Percentiles rank a stretch among this genome's conserved stretches.
phyloP scores from a whole-genome alignment of 1,140 invertebrate genomes.

The Hylyphantes graminicola region DNA sequence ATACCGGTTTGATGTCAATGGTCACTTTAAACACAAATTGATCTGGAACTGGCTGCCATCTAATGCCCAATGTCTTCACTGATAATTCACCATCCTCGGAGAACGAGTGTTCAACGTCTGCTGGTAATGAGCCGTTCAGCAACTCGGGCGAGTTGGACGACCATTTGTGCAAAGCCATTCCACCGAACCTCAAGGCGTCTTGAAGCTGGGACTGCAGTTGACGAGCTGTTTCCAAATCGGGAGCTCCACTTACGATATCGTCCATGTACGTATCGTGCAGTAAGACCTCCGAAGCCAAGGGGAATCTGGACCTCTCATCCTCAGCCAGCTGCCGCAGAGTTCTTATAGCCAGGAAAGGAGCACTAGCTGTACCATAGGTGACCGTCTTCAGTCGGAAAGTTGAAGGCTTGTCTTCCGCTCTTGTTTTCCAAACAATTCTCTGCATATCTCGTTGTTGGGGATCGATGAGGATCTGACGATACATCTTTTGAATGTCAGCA shows the following conservation, averaged over 20 bases:
- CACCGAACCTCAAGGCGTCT: background rate
- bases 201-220: background rate
- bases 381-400: too few species aligned
- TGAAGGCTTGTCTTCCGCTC: too few species aligned
- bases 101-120: background rate
- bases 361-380: conserved; percentile 58
- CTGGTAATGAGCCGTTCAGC: background rate
- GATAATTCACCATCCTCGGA: background rate
- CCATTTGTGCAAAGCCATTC: background rate
- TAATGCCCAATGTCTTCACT: conserved; percentile 25
- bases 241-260: conserved; percentile 65
- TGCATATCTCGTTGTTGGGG: too few species aligned
- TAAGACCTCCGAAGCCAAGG: conserved; percentile 48
- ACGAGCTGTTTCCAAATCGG: background rate
- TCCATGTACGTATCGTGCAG: conserved; percentile 66
- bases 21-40: conserved; percentile 19
- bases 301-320: conserved; percentile 59
- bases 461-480: too few species aligned
- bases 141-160: background rate
- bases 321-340: conserved; percentile 63
- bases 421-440: too few species aligned
- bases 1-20: background rate
- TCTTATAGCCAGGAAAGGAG: conserved; percentile 65
- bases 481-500: too few species aligned
- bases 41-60: conserved; percentile 25